Base-by-base conservation (phyloP, 2,888 invertebrate genomes). In the Liposcelis brunnea region DNA sequence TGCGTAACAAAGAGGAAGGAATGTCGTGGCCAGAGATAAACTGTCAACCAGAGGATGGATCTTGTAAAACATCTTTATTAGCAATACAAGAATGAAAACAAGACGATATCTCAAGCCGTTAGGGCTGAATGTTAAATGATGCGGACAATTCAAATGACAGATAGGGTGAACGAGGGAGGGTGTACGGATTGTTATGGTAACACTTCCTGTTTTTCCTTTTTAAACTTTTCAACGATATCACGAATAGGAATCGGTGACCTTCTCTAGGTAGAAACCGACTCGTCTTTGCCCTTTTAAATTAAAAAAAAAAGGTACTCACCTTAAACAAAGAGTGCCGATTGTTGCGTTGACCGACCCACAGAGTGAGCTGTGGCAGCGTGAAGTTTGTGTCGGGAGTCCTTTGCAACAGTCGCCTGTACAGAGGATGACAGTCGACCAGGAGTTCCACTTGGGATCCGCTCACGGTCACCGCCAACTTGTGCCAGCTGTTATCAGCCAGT, bases 321-420 rank as follows among this genome's bases (percentile, higher is more conserved):
- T 86, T 86, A 67, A 85, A 89, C 60, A 81, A 71, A 61, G 81
- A 86, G 69, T 85, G 83, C 62, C 78, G 79, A 64, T 72, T 72
- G 66, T 82, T 84, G 61, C 87, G 75, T 68, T 89, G 89, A 55
- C 89, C 90, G 52, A 90, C 70, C 83, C 84, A 89, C 53, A 90
- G 74, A 55, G 81, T 71, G 50, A 77, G 71, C 62, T 77, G 75
- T 44, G 79, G 77, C 57, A 75, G 70, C 47, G 78, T 73, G 64
- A 81, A 78, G 65, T 81, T 81, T 55, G 80, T 74, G 61, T 80
- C 79, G 47, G 83, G 82, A 54, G 79, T 74, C 55, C 68, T 64
- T 38, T 56, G 55, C 56, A 85, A 74, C 55, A 80, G 72, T 58
- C 84, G 75, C 64, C 80, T 78, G 70, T 85, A 87, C 53, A 85